These are phyloP conservation scores for Arenaria interpres DNA, from an alignment of 2,113 vertebrate species.

Conservation along the genomic window DNA sequence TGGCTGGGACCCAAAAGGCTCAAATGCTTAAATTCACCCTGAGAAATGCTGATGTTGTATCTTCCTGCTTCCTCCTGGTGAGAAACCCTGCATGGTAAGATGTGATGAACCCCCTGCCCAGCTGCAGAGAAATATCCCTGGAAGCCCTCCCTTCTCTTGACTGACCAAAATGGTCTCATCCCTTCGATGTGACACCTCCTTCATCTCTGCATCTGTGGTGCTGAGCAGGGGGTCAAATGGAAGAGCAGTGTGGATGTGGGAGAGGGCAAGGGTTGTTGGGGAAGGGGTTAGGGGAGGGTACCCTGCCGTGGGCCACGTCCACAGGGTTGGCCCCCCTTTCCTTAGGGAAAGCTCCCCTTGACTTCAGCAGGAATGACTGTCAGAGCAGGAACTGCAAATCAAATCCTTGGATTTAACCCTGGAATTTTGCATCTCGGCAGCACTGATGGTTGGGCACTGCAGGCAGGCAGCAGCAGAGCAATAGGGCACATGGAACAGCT, in stretches of 20 bases:
- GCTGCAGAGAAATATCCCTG: background rate
- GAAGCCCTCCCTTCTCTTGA: background rate
- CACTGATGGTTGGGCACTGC: background rate
- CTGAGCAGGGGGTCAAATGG: accelerated
- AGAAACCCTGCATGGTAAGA: background rate
- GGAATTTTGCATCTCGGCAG: background rate
- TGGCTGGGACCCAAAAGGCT: background rate
- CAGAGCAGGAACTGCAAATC: background rate
- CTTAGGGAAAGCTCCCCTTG: background rate
- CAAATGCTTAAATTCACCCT: background rate
- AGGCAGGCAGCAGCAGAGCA: background rate
- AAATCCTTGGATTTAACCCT: background rate
- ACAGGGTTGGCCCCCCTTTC: accelerated
- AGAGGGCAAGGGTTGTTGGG: background rate
- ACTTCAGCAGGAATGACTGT: background rate
- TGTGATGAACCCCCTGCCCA: background rate
- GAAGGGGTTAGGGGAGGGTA: background rate
- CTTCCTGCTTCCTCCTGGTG: background rate
- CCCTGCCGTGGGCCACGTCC: background rate
- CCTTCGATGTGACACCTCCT: background rate
- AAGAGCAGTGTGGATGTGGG: background rate
- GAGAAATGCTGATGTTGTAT: background rate
- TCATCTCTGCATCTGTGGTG: background rate
- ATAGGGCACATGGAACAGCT: background rate
- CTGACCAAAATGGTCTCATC: background rate